Evolutionary conservation across 2,797 vertebrate species (phyloP).

Genomic region (Dicrostonyx torquatus): DNA sequence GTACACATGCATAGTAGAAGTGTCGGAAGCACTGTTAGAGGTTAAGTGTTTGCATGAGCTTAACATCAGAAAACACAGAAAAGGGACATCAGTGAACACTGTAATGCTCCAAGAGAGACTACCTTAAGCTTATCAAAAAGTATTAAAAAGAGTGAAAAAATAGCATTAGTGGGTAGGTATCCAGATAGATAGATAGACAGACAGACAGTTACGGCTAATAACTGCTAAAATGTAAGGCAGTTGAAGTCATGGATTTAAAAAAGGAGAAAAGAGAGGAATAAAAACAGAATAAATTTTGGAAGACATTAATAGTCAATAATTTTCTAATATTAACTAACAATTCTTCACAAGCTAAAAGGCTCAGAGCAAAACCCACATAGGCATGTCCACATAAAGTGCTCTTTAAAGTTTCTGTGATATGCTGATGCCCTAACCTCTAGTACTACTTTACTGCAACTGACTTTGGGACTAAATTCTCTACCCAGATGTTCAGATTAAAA

Average conservation of each 20-base stretch:
- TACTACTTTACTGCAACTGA: background rate
- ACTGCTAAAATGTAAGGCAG: background rate
- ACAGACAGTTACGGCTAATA: background rate
- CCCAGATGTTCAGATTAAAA: background rate
- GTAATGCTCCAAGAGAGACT: background rate
- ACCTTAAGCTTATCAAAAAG: background rate
- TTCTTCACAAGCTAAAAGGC: background rate
- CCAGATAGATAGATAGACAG: background rate
- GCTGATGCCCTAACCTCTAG: background rate
- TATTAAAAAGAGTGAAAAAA: background rate
- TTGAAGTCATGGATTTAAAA: background rate
- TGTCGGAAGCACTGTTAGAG: conserved; percentile 41
- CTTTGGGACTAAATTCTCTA: background rate
- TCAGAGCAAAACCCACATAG: background rate
- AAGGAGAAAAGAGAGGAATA: background rate
- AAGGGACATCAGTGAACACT: background rate
- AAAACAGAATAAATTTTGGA: background rate
- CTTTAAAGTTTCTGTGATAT: background rate
- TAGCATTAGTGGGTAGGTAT: background rate
- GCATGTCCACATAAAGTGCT: background rate
- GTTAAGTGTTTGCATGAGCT: conserved; percentile 32
- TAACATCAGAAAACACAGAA: conserved; percentile 7
- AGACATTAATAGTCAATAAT: background rate
- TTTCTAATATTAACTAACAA: background rate
- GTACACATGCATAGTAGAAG: conserved; percentile 24